Conservation (phyloP, 2,888 invertebrate genomes). For the Oligia latruncula region DNA sequence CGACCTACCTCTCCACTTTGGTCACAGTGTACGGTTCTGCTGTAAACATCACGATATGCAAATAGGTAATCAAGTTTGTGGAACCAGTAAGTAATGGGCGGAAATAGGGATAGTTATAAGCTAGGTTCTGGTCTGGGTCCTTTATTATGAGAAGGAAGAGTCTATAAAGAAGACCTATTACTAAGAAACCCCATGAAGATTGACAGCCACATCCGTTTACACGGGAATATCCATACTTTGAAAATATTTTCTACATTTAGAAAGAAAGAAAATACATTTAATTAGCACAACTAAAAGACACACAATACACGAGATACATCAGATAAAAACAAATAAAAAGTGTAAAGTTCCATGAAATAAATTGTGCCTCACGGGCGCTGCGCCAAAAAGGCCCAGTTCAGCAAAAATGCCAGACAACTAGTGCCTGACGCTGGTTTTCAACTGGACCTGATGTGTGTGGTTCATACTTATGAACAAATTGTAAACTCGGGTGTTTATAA, state of each 20-base stretch:
- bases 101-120: not conserved
- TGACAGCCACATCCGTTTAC: not conserved
- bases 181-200: no score
- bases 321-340: not conserved
- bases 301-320: no score
- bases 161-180: not conserved
- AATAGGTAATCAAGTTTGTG: slow-evolving; percentile 16
- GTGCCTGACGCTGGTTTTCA: not conserved
- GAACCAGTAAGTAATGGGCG: slow-evolving; percentile 15
- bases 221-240: not conserved
- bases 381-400: not conserved
- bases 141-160: not conserved
- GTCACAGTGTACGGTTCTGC: slow-evolving; percentile 32
- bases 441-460: not conserved
- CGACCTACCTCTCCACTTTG: slow-evolving; percentile 8
- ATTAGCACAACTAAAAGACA: no score
- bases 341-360: not conserved
- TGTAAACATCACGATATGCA: slow-evolving; percentile 19
- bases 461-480: not conserved
- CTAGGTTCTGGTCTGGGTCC: no score
- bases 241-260: not conserved
- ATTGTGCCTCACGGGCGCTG: not conserved
- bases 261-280: not conserved
- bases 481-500: not conserved
- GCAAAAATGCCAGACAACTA: not conserved